These are phyloP conservation scores for Zootermopsis nevadensis DNA, from an alignment of 2,888 invertebrate genomes.

Conservation along the genomic window DNA sequence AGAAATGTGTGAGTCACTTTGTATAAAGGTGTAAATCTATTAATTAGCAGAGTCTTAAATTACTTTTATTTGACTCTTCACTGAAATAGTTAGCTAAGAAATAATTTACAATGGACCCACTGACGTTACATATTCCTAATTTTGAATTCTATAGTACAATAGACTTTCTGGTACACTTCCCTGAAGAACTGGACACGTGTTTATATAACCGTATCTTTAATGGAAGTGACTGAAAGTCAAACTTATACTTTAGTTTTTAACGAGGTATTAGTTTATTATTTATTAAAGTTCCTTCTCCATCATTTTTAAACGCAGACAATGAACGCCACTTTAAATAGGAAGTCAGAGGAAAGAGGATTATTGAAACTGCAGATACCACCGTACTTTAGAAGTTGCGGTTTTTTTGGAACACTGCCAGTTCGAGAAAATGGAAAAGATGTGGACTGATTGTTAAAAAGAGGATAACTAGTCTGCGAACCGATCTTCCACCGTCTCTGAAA, in stretches of 20 bases:
- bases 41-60: no score
- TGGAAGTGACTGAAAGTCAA: constrained; percentile 11
- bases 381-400: constrained; percentile 17
- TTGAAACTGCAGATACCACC: constrained; percentile 1
- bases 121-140: no score
- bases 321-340: not conserved
- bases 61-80: no score
- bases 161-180: not conserved
- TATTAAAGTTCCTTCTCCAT: constrained; percentile 17
- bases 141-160: not conserved
- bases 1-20: no score
- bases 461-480: constrained; percentile 16
- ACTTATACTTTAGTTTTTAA: constrained; percentile 25
- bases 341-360: constrained; percentile 32
- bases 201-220: not conserved
- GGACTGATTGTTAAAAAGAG: constrained; percentile 22
- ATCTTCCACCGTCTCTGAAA: not conserved
- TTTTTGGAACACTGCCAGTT: constrained; percentile 13
- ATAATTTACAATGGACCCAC: no score
- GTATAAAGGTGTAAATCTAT: no score
- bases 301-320: constrained; percentile 7
- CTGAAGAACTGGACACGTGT: not conserved
- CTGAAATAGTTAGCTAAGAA: no score
- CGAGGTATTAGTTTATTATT: constrained; percentile 39
- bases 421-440: constrained; percentile 20